Evolutionary conservation across 2,113 vertebrate genomes (phyloP).

Genomic region (Laterallus jamaicensis): DNA sequence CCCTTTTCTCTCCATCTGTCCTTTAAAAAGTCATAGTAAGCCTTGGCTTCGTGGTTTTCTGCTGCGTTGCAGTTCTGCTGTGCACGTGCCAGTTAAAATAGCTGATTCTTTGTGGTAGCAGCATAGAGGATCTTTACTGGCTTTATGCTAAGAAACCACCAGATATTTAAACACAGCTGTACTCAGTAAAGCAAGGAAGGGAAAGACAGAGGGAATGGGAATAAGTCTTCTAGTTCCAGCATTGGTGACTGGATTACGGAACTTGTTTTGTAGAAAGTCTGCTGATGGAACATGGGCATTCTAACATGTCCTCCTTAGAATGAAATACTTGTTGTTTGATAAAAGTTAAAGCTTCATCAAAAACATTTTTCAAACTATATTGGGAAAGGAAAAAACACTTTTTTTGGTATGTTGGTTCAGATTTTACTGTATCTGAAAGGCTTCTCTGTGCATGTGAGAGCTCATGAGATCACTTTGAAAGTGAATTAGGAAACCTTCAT

Average conservation of each 20-base stretch:
- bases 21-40: not conserved
- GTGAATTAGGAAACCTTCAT: not conserved
- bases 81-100: slow-evolving; percentile 27
- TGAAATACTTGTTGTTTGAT: not conserved
- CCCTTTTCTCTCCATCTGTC: not conserved
- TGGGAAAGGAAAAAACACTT: not conserved
- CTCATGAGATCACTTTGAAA: not conserved
- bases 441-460: not conserved
- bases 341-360: not conserved
- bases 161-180: slow-evolving; percentile 28
- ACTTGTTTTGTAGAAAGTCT: not conserved
- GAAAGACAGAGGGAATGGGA: not conserved
- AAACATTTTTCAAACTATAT: not conserved
- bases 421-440: not conserved
- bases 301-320: not conserved
- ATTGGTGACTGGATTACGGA: not conserved
- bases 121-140: not conserved
- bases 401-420: not conserved
- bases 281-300: not conserved
- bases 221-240: not conserved
- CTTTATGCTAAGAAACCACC: slow-evolving; percentile 12
- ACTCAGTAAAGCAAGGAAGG: not conserved
- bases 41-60: not conserved
- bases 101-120: slow-evolving; percentile 8
- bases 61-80: not conserved